Percentiles rank a stretch among this genome's conserved stretches.
These are phyloP conservation scores for Monoplex corrugatus DNA, from an alignment of 2,888 invertebrate genomes.

Conservation along the genomic window DNA sequence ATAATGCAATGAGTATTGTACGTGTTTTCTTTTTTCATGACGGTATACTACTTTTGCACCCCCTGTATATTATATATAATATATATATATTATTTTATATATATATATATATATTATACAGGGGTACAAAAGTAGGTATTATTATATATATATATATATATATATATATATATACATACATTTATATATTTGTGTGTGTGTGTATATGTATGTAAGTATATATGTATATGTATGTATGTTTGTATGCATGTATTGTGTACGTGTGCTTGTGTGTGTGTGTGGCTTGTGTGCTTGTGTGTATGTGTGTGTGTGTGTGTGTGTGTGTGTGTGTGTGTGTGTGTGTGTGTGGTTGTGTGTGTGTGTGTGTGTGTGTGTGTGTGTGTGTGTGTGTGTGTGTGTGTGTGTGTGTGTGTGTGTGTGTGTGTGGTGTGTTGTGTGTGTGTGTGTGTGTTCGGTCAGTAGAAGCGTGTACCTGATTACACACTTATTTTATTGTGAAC, in stretches of 20 bases:
- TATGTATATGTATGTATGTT: background rate
- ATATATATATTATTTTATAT: background rate
- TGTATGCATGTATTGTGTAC: background rate
- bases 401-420: conserved; percentile 5
- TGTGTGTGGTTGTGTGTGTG: background rate
- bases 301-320: conserved; percentile 7
- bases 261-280: background rate
- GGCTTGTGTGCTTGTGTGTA: background rate
- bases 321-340: background rate
- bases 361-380: background rate
- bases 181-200: background rate
- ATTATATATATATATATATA: conserved; percentile 22
- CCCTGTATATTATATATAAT: background rate
- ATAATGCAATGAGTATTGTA: background rate
- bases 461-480: background rate
- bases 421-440: background rate
- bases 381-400: background rate
- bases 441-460: background rate
- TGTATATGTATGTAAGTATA: too few species aligned
- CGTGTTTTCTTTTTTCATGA: too few species aligned
- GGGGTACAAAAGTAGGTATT: background rate
- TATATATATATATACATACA: conserved; percentile 1
- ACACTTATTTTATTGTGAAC: too few species aligned
- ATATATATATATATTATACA: background rate
- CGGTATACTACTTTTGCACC: too few species aligned